phyloP scores from a whole-genome alignment of 2,797 vertebrate species.

The Mastacembelus armatus region DNA sequence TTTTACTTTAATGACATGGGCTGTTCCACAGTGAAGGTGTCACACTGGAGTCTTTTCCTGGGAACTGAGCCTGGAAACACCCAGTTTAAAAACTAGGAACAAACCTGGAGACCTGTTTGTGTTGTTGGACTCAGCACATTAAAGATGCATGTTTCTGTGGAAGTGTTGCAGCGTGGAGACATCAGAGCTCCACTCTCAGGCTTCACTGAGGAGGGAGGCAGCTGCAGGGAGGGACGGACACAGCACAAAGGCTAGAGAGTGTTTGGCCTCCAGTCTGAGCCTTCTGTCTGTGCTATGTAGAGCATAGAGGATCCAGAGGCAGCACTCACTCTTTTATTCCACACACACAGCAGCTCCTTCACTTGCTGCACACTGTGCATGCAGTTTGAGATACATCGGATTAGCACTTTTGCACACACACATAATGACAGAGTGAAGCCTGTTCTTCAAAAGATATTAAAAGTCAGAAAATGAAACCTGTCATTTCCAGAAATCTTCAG shows the following conservation, averaged over 20 bases:
- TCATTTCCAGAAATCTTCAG: too few relatives aligned
- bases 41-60: too few relatives aligned
- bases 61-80: too few relatives aligned
- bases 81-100: not conserved
- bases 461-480: too few relatives aligned
- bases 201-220: conserved; percentile 30
- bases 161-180: conserved; percentile 7
- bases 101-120: not conserved
- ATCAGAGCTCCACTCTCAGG: conserved; percentile 41
- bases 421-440: too few relatives aligned
- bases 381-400: too few relatives aligned
- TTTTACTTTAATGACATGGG: conserved; percentile 3
- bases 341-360: too few relatives aligned
- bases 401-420: too few relatives aligned
- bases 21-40: too few relatives aligned
- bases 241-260: conserved; percentile 44
- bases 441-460: too few relatives aligned
- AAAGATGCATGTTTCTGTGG: conserved; percentile 10
- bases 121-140: not conserved
- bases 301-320: conserved; percentile 35
- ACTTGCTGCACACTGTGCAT: too few relatives aligned
- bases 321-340: not conserved
- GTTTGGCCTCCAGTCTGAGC: not conserved
- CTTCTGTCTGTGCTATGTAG: conserved; percentile 33
- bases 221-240: conserved; percentile 25